Evolutionary conservation across 2,797 vertebrate genomes (phyloP).

Genomic region (Sciurus vulgaris): DNA sequence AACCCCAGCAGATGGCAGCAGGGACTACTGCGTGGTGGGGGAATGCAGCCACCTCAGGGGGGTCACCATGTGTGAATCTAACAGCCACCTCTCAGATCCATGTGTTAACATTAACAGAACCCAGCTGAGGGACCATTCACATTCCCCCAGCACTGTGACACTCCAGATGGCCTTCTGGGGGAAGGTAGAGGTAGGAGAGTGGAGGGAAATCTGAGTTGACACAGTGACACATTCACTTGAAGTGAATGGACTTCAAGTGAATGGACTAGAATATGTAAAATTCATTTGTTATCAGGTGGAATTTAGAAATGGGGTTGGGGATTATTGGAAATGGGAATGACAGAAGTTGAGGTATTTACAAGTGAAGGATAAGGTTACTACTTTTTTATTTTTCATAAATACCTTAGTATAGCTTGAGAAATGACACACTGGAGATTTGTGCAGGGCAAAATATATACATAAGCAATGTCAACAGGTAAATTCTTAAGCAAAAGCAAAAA

Average conservation of each 20-base stretch:
- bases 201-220: background rate
- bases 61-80: background rate
- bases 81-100: background rate
- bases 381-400: background rate
- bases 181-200: background rate
- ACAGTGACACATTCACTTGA: background rate
- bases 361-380: background rate
- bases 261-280: background rate
- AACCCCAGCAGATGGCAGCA: constrained; percentile 77
- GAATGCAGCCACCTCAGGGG: background rate
- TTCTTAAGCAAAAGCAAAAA: background rate
- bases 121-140: background rate
- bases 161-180: background rate
- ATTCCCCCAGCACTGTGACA: too few species aligned
- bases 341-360: background rate
- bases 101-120: background rate
- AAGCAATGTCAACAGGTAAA: background rate
- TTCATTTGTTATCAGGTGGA: background rate
- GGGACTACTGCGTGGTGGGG: background rate
- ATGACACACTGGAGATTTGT: background rate
- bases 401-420: background rate
- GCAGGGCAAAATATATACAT: background rate
- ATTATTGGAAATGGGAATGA: background rate
- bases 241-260: background rate
- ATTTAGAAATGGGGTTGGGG: rapidly evolving